Conservation (phyloP, 1,140 invertebrate species). For the Elysia chlorotica region DNA sequence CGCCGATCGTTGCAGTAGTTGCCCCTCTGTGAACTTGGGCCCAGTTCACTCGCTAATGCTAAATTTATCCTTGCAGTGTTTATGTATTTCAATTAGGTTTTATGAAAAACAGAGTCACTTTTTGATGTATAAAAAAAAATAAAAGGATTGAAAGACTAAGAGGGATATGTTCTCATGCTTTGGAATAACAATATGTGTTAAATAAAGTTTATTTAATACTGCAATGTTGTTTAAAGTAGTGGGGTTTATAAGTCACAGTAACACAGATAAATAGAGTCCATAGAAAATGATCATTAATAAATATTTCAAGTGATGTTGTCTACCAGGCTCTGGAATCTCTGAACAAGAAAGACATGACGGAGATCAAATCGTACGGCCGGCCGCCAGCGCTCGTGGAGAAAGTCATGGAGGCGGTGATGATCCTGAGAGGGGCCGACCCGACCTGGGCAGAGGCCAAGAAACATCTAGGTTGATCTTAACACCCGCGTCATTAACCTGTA, state of each 20-base stretch:
- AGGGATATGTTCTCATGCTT: not conserved
- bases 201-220: not conserved
- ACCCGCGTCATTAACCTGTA: no score
- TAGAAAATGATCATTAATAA: not conserved
- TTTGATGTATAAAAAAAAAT: not conserved
- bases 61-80: no score
- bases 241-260: no score
- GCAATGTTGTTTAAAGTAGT: not conserved
- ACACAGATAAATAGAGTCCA: no score
- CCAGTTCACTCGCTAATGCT: no score
- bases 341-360: constrained; percentile 85
- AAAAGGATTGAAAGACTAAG: not conserved
- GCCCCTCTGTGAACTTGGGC: no score
- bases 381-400: constrained; percentile 85
- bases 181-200: not conserved
- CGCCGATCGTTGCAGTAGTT: not conserved
- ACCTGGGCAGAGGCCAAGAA: constrained; percentile 85
- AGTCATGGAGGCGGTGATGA: constrained; percentile 88
- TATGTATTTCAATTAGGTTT: no score
- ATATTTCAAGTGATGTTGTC: not conserved
- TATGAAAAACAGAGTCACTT: no score
- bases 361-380: constrained; percentile 84
- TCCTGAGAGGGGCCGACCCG: constrained; percentile 77
- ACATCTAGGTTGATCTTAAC: constrained; percentile 71
- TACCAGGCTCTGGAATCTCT: constrained; percentile 76